These are phyloP conservation scores for Eristalis intricaria DNA, from an alignment of 2,888 invertebrate genomes.

Conservation along the genomic window DNA sequence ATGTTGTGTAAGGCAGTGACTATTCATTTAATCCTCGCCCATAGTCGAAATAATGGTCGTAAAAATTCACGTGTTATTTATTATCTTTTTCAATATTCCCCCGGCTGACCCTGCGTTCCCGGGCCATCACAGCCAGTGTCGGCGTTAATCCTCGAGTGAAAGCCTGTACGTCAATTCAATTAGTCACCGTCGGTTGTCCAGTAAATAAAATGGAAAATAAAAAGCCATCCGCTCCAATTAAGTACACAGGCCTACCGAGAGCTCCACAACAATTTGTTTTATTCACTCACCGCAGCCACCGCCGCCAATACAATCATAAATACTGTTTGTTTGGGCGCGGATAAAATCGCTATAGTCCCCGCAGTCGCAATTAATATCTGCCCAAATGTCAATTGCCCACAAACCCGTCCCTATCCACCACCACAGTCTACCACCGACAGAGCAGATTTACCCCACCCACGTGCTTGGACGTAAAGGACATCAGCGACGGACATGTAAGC, in stretches of 20 bases:
- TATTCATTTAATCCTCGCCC: background rate
- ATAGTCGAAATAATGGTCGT: background rate
- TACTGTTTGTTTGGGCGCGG: background rate
- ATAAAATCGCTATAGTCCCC: conserved; percentile 12
- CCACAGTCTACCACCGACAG: background rate
- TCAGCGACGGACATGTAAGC: background rate
- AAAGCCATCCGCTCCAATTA: background rate
- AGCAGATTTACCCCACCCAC: background rate
- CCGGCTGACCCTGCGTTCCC: background rate
- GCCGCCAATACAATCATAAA: conserved; percentile 8
- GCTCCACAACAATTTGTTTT: background rate
- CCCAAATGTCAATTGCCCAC: conserved; percentile 32
- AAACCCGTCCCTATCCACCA: background rate
- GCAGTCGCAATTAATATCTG: conserved; percentile 42
- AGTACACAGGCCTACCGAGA: background rate
- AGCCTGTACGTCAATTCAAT: conserved; percentile 19
- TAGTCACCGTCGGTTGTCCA: background rate
- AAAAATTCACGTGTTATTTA: background rate
- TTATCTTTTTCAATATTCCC: background rate
- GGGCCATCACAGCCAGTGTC: background rate
- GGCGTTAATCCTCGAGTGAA: conserved; percentile 13
- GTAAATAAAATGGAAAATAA: background rate
- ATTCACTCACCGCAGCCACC: conserved; percentile 3
- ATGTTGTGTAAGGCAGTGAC: background rate
- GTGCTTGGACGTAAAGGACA: background rate